phyloP scores from a whole-genome alignment of 2,888 invertebrate species.

The Eristalis pertinax region DNA sequence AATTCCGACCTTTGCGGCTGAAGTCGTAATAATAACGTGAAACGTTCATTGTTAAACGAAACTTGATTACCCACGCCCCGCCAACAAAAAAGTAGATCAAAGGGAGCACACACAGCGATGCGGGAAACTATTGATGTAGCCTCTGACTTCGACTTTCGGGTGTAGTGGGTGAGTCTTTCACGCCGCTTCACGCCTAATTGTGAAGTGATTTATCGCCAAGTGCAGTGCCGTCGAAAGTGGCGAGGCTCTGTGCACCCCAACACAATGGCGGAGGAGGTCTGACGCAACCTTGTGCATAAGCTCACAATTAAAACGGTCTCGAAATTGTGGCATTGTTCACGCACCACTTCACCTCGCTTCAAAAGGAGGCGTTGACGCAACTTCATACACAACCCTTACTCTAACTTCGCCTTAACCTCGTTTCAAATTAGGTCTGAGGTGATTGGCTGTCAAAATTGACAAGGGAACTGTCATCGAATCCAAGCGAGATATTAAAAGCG shows the following conservation, averaged over 20 bases:
- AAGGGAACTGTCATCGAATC: neutral
- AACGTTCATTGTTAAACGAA: slow-evolving; percentile 45
- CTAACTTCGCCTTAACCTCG: slow-evolving; percentile 30
- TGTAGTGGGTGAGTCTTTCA: slow-evolving; percentile 3
- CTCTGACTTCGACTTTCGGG: slow-evolving; percentile 12
- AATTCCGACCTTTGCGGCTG: slow-evolving; percentile 56
- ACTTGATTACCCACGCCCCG: slow-evolving; percentile 30
- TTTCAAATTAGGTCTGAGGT: neutral
- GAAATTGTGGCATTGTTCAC: slow-evolving; percentile 30
- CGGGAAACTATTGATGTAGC: neutral
- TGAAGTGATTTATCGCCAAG: slow-evolving; percentile 38
- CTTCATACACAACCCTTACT: neutral
- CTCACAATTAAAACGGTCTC: slow-evolving; percentile 22
- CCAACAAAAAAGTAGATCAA: slow-evolving; percentile 40
- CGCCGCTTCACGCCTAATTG: slow-evolving; percentile 33
- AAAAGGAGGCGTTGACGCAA: neutral
- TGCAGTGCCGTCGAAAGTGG: slow-evolving; percentile 3
- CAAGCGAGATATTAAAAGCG: neutral
- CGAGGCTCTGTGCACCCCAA: neutral
- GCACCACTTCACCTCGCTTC: slow-evolving; percentile 22
- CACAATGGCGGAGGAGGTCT: slow-evolving; percentile 33
- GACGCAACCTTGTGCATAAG: slow-evolving; percentile 34
- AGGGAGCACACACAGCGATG: slow-evolving; percentile 24
- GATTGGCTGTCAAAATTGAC: slow-evolving; percentile 37
- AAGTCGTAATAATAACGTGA: slow-evolving; percentile 34